Conservation (phyloP, 2,797 vertebrate species). For the Hyperoplus immaculatus region DNA sequence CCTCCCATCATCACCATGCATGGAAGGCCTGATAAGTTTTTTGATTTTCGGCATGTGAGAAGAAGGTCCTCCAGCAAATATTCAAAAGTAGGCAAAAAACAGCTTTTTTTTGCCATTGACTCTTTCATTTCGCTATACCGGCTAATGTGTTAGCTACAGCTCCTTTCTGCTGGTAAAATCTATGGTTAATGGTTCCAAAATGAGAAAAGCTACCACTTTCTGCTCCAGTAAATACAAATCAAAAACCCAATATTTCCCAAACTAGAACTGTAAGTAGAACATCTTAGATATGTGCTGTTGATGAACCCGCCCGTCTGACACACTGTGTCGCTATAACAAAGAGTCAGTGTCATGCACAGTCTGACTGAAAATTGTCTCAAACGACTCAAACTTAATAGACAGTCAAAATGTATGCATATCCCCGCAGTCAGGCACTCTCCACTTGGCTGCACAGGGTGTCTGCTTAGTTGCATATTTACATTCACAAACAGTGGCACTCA, state of each 20-base stretch:
- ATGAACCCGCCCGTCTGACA: constrained; percentile 28
- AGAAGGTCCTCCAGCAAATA: too few species aligned
- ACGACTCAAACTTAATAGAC: constrained; percentile 36
- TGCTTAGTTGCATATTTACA: constrained; percentile 73
- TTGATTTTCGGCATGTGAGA: neutral
- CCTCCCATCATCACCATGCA: neutral
- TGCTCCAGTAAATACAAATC: too few species aligned
- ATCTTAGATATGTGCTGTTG: too few species aligned
- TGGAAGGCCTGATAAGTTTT: neutral
- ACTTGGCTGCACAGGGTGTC: constrained; percentile 60
- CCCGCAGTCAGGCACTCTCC: constrained; percentile 47
- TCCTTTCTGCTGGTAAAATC: too few species aligned
- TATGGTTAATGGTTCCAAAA: too few species aligned
- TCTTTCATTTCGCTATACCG: too few species aligned
- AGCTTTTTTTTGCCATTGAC: neutral
- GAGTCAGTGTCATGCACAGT: constrained; percentile 24
- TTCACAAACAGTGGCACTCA: constrained; percentile 67
- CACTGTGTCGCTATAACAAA: constrained; percentile 28
- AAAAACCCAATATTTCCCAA: too few species aligned
- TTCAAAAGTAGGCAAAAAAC: neutral
- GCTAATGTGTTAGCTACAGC: too few species aligned
- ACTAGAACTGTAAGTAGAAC: too few species aligned
- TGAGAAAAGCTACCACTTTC: too few species aligned
- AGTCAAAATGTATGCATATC: constrained; percentile 60
- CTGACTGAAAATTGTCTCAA: constrained; percentile 19